These are phyloP conservation scores for Saccostrea echinata DNA, from an alignment of 1,140 invertebrate genomes.

Conservation along the genomic window DNA sequence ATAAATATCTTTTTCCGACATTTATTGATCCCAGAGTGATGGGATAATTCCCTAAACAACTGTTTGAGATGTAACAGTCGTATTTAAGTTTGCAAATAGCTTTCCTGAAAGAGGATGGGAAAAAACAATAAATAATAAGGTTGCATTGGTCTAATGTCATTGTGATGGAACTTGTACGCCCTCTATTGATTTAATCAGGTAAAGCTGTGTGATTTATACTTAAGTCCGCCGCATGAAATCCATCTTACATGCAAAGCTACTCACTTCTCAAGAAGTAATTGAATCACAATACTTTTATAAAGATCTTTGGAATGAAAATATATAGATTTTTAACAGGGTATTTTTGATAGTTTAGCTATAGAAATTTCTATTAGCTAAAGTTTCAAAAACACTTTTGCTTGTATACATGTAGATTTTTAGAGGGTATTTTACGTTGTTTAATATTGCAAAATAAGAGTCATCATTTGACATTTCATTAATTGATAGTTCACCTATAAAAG, in stretches of 20 bases:
- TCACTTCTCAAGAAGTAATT: background rate
- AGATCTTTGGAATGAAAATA: too few species aligned
- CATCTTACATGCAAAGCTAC: background rate
- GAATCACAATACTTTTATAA: too few species aligned
- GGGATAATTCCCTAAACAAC: conserved; percentile 10
- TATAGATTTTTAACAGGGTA: too few species aligned
- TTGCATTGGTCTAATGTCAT: background rate
- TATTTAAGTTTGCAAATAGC: conserved; percentile 4
- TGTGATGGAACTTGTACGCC: conserved; percentile 6
- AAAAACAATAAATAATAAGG: background rate
- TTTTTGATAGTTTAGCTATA: too few species aligned
- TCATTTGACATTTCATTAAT: too few species aligned
- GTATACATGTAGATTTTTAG: too few species aligned
- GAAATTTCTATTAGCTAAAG: too few species aligned
- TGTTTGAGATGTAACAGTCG: conserved; percentile 16
- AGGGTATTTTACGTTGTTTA: too few species aligned
- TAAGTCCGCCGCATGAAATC: background rate
- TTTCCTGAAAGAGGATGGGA: background rate
- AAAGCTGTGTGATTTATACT: background rate
- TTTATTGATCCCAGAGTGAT: conserved; percentile 2
- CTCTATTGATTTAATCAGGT: conserved; percentile 1
- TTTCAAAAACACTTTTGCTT: too few species aligned
- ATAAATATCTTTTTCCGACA: conserved; percentile 30
- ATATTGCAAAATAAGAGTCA: too few species aligned
- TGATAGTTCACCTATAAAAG: too few species aligned